A percentile compares a stretch with the other conserved stretches of the same genome.
Evolutionary conservation across 2,113 vertebrate genomes (phyloP).

Genomic region (Rafetus swinhoei): DNA sequence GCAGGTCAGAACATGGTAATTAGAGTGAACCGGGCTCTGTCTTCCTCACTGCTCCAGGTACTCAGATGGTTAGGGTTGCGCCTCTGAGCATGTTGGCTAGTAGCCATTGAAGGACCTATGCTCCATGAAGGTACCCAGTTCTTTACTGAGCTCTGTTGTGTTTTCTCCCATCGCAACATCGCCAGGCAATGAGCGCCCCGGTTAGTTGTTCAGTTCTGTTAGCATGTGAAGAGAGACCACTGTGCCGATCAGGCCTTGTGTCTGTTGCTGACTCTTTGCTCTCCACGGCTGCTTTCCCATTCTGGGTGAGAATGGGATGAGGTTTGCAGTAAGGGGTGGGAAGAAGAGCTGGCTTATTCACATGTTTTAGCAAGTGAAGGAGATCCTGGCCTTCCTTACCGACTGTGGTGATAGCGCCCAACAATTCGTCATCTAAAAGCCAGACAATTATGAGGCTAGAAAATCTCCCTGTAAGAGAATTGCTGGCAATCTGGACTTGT

Average conservation of each 20-base stretch:
- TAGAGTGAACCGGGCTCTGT: background rate
- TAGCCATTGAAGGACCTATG: background rate
- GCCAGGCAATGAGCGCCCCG: background rate
- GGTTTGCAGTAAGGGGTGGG: background rate
- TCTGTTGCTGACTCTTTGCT: background rate
- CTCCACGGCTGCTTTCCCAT: background rate
- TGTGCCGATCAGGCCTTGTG: background rate
- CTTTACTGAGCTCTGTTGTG: background rate
- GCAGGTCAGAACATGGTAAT: too few relatives aligned
- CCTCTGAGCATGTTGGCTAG: background rate
- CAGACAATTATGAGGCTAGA: slow-evolving; percentile 11
- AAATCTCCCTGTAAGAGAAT: background rate
- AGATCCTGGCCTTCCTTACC: slow-evolving; percentile 19
- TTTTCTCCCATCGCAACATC: background rate
- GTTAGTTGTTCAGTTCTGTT: background rate
- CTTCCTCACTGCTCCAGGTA: background rate
- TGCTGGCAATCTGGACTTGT: slow-evolving; percentile 19
- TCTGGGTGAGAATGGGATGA: background rate
- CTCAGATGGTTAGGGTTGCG: background rate
- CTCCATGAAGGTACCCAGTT: background rate
- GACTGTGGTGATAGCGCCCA: slow-evolving; percentile 1
- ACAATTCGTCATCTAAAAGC: slow-evolving; percentile 27
- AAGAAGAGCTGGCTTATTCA: background rate
- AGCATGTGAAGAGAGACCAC: background rate
- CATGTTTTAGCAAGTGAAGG: background rate